These are phyloP conservation scores for Nemurella pictetii DNA, from an alignment of 2,888 invertebrate species.

Conservation along the genomic window DNA sequence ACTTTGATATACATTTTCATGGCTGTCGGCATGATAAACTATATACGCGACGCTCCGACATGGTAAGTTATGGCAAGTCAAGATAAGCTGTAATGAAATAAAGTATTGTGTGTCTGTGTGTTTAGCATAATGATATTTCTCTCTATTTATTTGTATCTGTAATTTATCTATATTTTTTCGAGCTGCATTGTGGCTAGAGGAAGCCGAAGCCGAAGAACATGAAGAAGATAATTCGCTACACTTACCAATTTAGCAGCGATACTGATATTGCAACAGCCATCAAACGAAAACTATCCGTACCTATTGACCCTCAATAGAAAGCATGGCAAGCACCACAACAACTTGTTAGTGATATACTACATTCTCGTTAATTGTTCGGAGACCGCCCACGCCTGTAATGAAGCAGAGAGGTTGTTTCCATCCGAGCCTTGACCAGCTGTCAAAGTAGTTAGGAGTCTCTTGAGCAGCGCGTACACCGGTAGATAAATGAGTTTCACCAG, in stretches of 20 bases:
- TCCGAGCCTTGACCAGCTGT: not conserved
- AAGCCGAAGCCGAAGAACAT: not conserved
- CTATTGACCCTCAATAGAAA: not conserved
- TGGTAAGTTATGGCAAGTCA: not conserved
- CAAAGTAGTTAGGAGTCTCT: conserved; percentile 28
- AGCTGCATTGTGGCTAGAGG: not conserved
- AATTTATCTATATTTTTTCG: not conserved
- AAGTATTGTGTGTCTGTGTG: not conserved
- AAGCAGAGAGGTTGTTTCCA: not conserved
- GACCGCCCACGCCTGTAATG: not conserved
- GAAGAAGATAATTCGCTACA: too few relatives aligned
- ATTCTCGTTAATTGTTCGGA: not conserved
- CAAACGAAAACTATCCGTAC: too few relatives aligned
- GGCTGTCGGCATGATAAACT: not conserved
- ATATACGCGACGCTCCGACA: not conserved
- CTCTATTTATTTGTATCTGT: not conserved
- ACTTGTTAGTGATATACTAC: not conserved
- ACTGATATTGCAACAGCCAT: not conserved
- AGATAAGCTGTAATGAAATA: not conserved
- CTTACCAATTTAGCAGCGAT: too few relatives aligned
- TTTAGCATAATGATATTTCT: not conserved
- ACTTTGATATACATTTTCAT: not conserved
- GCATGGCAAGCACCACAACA: not conserved
- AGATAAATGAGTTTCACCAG: conserved; percentile 34
- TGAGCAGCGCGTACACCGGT: conserved; percentile 7